A percentile compares a stretch with the other conserved stretches of the same genome.
Conservation (phyloP, 2,113 vertebrate genomes). For the Platycercus adscitus region DNA sequence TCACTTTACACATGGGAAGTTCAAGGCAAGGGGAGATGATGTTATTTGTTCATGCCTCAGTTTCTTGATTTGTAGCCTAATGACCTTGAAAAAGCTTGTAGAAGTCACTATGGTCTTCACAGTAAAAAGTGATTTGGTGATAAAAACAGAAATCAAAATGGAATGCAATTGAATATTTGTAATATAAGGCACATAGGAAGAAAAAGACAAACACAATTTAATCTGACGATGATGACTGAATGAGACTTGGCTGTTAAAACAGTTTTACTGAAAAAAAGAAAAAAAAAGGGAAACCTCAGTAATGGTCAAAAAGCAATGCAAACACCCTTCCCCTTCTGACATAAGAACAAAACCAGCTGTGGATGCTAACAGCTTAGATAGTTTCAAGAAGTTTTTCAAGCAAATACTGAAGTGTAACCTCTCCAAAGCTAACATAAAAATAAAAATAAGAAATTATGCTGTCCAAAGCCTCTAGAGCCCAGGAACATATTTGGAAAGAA, state of each 20-base stretch:
- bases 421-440: neutral
- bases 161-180: neutral
- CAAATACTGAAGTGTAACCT: neutral
- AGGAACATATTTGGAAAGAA: neutral
- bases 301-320: neutral
- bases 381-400: neutral
- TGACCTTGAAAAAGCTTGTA: neutral
- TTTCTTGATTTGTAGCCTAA: neutral
- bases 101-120: neutral
- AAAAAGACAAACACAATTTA: neutral
- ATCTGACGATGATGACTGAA: neutral
- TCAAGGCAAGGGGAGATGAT: neutral
- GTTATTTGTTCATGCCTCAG: neutral
- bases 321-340: neutral
- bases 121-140: neutral
- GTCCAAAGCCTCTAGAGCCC: neutral
- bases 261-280: neutral
- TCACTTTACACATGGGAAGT: neutral
- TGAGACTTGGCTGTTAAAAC: neutral
- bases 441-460: neutral
- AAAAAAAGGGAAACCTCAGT: no score
- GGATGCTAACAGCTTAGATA: neutral
- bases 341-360: neutral
- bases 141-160: neutral
- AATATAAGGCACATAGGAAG: rapidly evolving